Evolutionary conservation across 2,113 vertebrate species (phyloP).

Genomic region (Pseudopipra pipra): DNA sequence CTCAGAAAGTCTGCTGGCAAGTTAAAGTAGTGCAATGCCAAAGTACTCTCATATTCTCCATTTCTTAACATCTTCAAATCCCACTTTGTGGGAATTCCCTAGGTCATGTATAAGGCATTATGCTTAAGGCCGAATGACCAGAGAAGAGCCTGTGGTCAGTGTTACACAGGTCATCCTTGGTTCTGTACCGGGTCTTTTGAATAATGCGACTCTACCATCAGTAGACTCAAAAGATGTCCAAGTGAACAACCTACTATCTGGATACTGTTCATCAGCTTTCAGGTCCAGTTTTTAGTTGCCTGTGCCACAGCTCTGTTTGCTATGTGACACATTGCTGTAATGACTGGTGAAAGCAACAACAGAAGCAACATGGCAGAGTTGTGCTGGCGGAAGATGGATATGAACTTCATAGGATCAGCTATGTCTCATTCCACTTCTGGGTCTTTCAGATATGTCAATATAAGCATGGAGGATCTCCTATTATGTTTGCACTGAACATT

Average conservation of each 20-base stretch:
- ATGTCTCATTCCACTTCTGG: neutral
- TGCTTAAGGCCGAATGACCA: neutral
- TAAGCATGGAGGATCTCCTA: neutral
- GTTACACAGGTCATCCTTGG: neutral
- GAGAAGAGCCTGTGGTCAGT: neutral
- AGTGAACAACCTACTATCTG: neutral
- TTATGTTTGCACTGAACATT: neutral
- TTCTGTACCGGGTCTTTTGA: neutral
- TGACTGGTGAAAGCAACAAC: neutral
- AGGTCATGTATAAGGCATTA: neutral
- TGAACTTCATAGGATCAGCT: neutral
- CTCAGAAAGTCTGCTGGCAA: neutral
- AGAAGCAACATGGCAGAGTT: neutral
- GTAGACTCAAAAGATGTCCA: neutral
- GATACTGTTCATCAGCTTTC: neutral
- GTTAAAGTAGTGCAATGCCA: neutral
- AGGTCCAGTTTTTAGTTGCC: neutral
- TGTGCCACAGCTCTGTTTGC: neutral
- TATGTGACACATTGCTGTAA: rapidly evolving
- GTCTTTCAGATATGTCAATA: neutral
- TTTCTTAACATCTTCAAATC: neutral
- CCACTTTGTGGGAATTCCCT: neutral
- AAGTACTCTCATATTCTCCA: neutral
- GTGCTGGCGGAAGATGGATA: neutral
- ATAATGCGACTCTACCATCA: neutral